Evolutionary conservation across 2,888 invertebrate genomes (phyloP), one percentile per base, ranked within the genome.

Genomic region (Drosophila pegasa): DNA sequence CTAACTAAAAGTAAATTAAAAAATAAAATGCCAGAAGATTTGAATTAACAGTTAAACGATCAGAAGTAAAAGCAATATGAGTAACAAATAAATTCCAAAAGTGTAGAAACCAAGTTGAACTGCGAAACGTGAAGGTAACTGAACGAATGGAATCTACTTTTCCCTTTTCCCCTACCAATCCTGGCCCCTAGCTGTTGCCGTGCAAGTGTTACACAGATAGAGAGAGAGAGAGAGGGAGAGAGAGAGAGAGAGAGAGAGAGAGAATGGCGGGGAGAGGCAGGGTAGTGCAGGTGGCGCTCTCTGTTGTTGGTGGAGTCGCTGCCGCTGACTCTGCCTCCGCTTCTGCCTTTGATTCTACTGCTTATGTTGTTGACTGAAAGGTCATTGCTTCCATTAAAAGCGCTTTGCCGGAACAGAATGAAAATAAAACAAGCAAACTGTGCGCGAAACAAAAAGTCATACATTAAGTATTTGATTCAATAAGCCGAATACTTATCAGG

Each of bases 301-400:
- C 22, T 59, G 37, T 37, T 37, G 29, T 29, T 63, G 47, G n/a
- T 16, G 55, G 25, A 25, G 58, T 59, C 31, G 47, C 47, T 37
- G 47, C 20, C 20, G 27, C 25, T 18, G 47, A n/a, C 12, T 31
- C 20, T 35, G 27, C 33, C n/a, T 22, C 9, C 7, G 45, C 16
- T 12, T 31, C 25, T 27, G 40, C 31, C 18, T 12, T 14, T 20
- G 31, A 31, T 27, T 50, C 33, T 20, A 65, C 58, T 65, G 65
- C 57, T 74, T 65, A 59, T 59, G 62, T 68, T 79, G 83, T 84
- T 84, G 84, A 85, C 83, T 79, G 45, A 87, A 87, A 86, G 87
- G 84, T 87, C 85, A 82, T 87, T 86, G 85, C 85, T 87, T 77
- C 82, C 86, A 86, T 82, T 78, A 84, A 83, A 72, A 67, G 78